These are phyloP conservation scores for Chrysina gloriosa DNA, from an alignment of 2,888 invertebrate genomes.

Conservation along the genomic window DNA sequence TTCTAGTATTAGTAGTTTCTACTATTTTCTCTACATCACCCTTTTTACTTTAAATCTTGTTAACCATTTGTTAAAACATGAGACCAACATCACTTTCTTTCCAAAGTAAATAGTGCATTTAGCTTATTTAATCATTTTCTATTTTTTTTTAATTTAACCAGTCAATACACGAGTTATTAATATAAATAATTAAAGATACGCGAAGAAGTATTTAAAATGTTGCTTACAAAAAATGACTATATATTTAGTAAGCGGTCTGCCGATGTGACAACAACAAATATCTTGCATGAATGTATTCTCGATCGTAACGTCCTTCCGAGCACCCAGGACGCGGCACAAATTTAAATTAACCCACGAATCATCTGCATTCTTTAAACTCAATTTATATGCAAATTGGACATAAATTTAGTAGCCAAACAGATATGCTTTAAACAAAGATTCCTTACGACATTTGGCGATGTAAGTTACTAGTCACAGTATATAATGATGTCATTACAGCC, in stretches of 20 bases:
- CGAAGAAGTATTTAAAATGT: conserved; percentile 4
- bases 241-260: conserved; percentile 11
- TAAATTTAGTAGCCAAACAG: conserved; percentile 41
- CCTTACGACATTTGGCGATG: conserved; percentile 19
- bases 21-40: too few species aligned
- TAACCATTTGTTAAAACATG: too few species aligned
- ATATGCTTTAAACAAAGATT: conserved; percentile 35
- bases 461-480: conserved; percentile 19
- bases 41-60: too few species aligned
- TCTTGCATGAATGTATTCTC: conserved; percentile 14
- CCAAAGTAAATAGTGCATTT: too few species aligned
- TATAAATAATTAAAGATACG: not conserved
- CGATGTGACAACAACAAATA: conserved; percentile 26
- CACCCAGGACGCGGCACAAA: conserved; percentile 13
- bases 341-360: conserved; percentile 41
- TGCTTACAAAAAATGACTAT: conserved; percentile 5
- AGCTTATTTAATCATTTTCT: too few species aligned
- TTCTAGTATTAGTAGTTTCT: too few species aligned
- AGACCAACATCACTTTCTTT: too few species aligned
- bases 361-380: conserved; percentile 39
- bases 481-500: conserved; percentile 31
- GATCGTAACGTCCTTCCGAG: conserved; percentile 14
- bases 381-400: conserved; percentile 44
- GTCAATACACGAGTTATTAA: not conserved
- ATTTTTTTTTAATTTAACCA: too few species aligned